Evolutionary conservation across 2,113 vertebrate genomes (phyloP).

Genomic region (Melanostigma gelatinosum): DNA sequence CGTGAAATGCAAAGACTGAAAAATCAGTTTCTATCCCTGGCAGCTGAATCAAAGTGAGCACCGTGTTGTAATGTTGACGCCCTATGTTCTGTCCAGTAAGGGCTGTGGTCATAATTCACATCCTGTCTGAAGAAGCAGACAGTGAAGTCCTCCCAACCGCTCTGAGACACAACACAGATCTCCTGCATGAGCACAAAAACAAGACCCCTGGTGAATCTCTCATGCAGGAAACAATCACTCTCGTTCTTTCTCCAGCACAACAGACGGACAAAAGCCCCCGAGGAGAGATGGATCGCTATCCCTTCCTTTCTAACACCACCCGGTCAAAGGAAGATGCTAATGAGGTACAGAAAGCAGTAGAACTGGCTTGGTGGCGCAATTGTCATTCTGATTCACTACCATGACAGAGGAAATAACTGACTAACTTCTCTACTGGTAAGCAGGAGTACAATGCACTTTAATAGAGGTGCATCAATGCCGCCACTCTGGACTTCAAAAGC

Average conservation of each 20-base stretch:
- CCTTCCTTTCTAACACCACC: constrained; percentile 45
- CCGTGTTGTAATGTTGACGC: not conserved
- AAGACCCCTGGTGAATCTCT: constrained; percentile 43
- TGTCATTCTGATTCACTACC: constrained; percentile 34
- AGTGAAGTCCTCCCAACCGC: not conserved
- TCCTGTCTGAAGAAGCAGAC: not conserved
- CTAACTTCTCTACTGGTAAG: constrained; percentile 32
- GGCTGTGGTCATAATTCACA: not conserved
- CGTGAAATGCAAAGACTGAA: not conserved
- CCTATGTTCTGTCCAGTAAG: not conserved
- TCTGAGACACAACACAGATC: constrained; percentile 14
- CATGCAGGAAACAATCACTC: constrained; percentile 43
- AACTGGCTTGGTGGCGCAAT: constrained; percentile 14
- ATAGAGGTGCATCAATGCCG: not conserved
- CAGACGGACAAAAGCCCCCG: constrained; percentile 32
- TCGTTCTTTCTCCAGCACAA: constrained; percentile 25
- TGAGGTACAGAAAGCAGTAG: constrained; percentile 26
- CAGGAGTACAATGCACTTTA: not conserved
- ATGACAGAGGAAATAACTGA: constrained; percentile 45
- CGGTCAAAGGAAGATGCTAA: constrained; percentile 60
- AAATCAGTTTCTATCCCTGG: not conserved
- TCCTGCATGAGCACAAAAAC: constrained; percentile 28
- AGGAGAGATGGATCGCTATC: constrained; percentile 48
- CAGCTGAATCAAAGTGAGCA: not conserved
- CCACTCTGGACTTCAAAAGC: not conserved